These are phyloP conservation scores for Euphysa ruthae DNA, from an alignment of 30 jellyfish, hydroid and myxozoan genomes.

Conservation along the genomic window DNA sequence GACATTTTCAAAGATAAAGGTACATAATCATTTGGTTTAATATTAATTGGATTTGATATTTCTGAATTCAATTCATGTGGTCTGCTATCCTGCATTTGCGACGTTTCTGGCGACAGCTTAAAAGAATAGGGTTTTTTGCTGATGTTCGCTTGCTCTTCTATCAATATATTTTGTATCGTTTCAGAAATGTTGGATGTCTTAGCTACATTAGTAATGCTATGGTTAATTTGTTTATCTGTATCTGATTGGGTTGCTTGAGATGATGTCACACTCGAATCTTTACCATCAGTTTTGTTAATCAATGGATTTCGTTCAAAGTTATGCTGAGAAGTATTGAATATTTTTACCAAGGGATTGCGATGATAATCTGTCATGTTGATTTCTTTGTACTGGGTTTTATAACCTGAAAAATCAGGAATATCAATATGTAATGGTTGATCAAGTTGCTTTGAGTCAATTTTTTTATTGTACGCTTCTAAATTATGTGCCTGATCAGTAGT, in stretches of 20 bases:
- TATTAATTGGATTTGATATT: too few relatives aligned
- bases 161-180: neutral
- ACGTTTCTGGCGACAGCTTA: neutral
- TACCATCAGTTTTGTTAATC: neutral
- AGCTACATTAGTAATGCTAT: too few relatives aligned
- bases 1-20: neutral
- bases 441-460: neutral
- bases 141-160: neutral
- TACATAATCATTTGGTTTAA: neutral
- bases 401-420: neutral
- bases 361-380: neutral
- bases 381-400: neutral
- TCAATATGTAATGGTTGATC: neutral
- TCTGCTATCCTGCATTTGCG: neutral
- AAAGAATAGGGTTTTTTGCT: neutral
- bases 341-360: too few relatives aligned
- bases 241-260: neutral
- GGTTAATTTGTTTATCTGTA: neutral
- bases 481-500: constrained; percentile 1
- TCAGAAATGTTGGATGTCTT: neutral
- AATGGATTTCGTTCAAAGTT: too few relatives aligned
- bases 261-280: neutral
- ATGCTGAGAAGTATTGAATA: too few relatives aligned
- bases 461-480: neutral
- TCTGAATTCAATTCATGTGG: neutral